Conservation (phyloP, 2,113 vertebrate species). For the Dolichallabes microphthalmus region DNA sequence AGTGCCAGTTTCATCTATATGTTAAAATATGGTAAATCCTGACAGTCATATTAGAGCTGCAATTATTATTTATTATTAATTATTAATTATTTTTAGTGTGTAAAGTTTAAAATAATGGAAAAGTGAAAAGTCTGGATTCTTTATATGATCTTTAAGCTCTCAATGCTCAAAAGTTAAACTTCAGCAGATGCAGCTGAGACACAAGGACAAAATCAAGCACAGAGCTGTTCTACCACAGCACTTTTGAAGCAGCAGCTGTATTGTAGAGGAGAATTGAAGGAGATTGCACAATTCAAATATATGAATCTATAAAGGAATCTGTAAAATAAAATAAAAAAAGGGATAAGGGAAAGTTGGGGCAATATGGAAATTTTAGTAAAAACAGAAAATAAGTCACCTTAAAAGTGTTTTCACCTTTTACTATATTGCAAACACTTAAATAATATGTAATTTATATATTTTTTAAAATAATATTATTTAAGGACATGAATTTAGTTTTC, state of each 20-base stretch:
- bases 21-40: neutral
- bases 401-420: too few relatives aligned
- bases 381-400: too few relatives aligned
- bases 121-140: neutral
- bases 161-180: neutral
- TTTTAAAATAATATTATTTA: too few relatives aligned
- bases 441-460: too few relatives aligned
- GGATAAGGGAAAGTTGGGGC: too few relatives aligned
- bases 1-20: neutral
- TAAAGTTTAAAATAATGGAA: neutral
- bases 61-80: neutral
- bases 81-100: too few relatives aligned
- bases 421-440: too few relatives aligned
- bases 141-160: neutral
- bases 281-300: neutral
- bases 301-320: neutral
- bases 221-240: neutral
- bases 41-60: neutral
- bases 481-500: too few relatives aligned
- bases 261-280: neutral
- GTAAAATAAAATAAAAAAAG: neutral
- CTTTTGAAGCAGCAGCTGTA: neutral
- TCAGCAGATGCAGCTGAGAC: neutral
- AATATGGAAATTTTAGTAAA: too few relatives aligned
- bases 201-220: neutral